Percentiles rank a stretch among this genome's conserved stretches.
phyloP scores from a whole-genome alignment of 2,113 vertebrate species.

The Aptenodytes forsteri region DNA sequence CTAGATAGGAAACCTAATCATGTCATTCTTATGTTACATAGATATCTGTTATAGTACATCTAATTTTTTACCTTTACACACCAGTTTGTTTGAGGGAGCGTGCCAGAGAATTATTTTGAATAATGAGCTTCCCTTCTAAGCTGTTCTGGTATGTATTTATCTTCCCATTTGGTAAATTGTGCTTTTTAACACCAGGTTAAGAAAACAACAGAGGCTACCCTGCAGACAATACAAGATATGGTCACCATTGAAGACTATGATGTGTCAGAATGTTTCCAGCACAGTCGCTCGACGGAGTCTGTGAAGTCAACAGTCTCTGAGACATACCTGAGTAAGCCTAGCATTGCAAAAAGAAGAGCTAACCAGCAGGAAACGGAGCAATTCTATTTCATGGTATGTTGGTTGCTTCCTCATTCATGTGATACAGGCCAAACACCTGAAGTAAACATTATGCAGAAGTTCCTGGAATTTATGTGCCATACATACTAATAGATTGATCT shows the following conservation, averaged over 20 bases:
- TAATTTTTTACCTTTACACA: not conserved
- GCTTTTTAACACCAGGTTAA: conserved; percentile 83
- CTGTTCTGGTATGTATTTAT: not conserved
- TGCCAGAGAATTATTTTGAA: not conserved
- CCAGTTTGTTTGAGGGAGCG: not conserved
- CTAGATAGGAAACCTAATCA: not conserved
- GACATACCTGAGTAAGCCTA: conserved; percentile 96
- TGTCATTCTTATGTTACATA: not conserved
- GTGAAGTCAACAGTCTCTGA: conserved; percentile 96
- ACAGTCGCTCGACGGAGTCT: conserved; percentile 96
- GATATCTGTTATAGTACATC: not conserved
- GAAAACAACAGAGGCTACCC: conserved; percentile 96
- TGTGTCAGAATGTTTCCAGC: conserved; percentile 97
- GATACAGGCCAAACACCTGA: not conserved
- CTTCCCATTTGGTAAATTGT: not conserved
- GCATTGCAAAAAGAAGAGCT: conserved; percentile 95
- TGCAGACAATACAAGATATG: conserved; percentile 98
- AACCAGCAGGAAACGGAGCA: conserved; percentile 99
- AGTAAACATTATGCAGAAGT: not conserved
- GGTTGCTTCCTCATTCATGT: not conserved
- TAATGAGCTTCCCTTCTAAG: not conserved
- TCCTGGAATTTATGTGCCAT: not conserved
- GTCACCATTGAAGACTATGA: conserved; percentile 98
- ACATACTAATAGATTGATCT: conserved; percentile 54
- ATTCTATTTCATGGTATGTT: conserved; percentile 96